A percentile compares a stretch with the other conserved stretches of the same genome.
Conservation (phyloP, 2,888 invertebrate genomes). For the Cataglyphis livida region DNA sequence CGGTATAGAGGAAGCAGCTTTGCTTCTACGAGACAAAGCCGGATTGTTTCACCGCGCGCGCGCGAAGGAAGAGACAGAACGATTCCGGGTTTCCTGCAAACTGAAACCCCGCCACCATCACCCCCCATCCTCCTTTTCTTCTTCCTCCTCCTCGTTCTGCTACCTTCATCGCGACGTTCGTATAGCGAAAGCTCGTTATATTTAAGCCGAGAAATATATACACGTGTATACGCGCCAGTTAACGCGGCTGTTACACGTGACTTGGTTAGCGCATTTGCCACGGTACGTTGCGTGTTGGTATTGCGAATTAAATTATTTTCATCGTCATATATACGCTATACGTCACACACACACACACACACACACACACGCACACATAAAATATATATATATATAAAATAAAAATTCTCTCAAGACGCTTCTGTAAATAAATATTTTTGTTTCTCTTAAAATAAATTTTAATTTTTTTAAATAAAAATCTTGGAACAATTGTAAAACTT, state of each 20-base stretch:
- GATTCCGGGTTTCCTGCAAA: constrained; percentile 58
- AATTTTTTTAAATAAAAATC: neutral
- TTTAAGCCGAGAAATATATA: constrained; percentile 56
- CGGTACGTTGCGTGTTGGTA: constrained; percentile 37
- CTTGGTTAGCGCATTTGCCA: constrained; percentile 43
- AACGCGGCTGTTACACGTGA: constrained; percentile 54
- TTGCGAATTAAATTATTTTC: constrained; percentile 54
- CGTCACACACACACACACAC: neutral
- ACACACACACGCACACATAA: neutral
- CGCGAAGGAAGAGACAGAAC: constrained; percentile 43
- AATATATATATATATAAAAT: too few relatives aligned
- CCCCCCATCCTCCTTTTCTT: constrained; percentile 30
- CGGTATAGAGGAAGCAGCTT: constrained; percentile 40
- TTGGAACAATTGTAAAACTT: neutral
- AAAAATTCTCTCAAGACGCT: neutral
- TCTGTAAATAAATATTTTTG: neutral
- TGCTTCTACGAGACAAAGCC: constrained; percentile 61
- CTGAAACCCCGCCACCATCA: constrained; percentile 36
- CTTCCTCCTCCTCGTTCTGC: neutral
- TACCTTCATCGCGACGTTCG: constrained; percentile 33
- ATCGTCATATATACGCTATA: neutral
- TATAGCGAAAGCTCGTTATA: constrained; percentile 59
- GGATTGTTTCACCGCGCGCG: constrained; percentile 44
- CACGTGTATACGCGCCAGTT: constrained; percentile 51
- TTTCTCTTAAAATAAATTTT: neutral